Conservation (phyloP, 92 coral and sea anemone genomes). For the Parazoanthus atlanticus region DNA sequence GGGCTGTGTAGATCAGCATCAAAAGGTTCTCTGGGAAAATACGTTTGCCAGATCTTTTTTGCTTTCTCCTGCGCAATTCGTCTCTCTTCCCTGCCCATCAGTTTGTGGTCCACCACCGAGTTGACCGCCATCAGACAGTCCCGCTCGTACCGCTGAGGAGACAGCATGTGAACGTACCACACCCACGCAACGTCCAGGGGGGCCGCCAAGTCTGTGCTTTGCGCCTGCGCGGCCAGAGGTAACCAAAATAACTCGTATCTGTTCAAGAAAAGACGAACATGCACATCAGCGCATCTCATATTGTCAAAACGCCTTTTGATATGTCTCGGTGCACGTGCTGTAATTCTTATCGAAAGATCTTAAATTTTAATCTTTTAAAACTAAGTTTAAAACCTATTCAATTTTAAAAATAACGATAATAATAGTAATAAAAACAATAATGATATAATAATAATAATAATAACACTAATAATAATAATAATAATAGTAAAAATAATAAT, state of each 20-base stretch:
- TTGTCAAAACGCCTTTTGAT: no score
- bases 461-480: no score
- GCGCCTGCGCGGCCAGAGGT: conserved; percentile 38
- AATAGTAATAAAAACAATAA: no score
- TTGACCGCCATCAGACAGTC: conserved; percentile 55
- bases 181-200: conserved; percentile 80
- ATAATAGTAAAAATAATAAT: no score
- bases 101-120: conserved; percentile 49
- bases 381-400: no score
- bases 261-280: background rate
- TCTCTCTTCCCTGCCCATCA: conserved; percentile 46
- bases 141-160: conserved; percentile 60
- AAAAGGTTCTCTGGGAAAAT: conserved; percentile 51
- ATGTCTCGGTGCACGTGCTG: no score
- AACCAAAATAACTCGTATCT: conserved; percentile 44
- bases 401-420: no score
- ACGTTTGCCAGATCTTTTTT: conserved; percentile 62
- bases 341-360: no score
- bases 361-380: no score
- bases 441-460: no score
- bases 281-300: background rate
- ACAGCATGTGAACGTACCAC: conserved; percentile 70
- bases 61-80: conserved; percentile 48
- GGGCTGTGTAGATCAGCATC: conserved; percentile 41
- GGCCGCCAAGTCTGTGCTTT: conserved; percentile 41